A percentile compares a stretch with the other conserved stretches of the same genome.
These are phyloP conservation scores for Yponomeuta malinellus DNA, from an alignment of 2,888 invertebrate genomes.

Conservation along the genomic window DNA sequence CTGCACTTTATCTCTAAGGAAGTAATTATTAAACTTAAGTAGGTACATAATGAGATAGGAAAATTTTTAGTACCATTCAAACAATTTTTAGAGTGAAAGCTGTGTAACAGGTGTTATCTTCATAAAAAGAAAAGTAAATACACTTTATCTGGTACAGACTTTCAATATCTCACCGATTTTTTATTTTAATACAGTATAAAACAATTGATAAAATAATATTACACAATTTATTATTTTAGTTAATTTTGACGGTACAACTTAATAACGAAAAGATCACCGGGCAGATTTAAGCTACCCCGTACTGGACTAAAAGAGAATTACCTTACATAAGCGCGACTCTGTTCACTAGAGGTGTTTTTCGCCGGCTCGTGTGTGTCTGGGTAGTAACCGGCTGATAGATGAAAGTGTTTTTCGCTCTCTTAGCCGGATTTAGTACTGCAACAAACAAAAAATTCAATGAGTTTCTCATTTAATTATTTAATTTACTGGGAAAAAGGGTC, in stretches of 20 bases:
- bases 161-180: slow-evolving; percentile 23
- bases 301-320: background rate
- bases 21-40: background rate
- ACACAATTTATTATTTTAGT: slow-evolving; percentile 21
- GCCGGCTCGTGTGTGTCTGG: slow-evolving; percentile 72
- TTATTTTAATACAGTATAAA: slow-evolving; percentile 5
- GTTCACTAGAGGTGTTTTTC: slow-evolving; percentile 79
- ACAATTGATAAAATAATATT: slow-evolving; percentile 23
- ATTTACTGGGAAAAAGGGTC: too few relatives aligned
- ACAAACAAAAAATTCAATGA: slow-evolving; percentile 15
- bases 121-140: slow-evolving; percentile 47
- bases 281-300: background rate
- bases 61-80: slow-evolving; percentile 21
- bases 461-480: too few relatives aligned
- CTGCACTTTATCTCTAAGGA: too few relatives aligned
- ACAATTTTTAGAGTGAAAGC: slow-evolving; percentile 59
- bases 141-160: slow-evolving; percentile 56
- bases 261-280: slow-evolving; percentile 6
- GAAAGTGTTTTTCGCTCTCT: slow-evolving; percentile 62
- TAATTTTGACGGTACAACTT: slow-evolving; percentile 19
- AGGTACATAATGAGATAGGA: background rate
- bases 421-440: slow-evolving; percentile 61
- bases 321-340: slow-evolving; percentile 57
- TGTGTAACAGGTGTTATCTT: slow-evolving; percentile 67
- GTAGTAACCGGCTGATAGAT: slow-evolving; percentile 60